Evolutionary conservation across 2,113 vertebrate species (phyloP).

Genomic region (Speoplatyrhinus poulsoni): DNA sequence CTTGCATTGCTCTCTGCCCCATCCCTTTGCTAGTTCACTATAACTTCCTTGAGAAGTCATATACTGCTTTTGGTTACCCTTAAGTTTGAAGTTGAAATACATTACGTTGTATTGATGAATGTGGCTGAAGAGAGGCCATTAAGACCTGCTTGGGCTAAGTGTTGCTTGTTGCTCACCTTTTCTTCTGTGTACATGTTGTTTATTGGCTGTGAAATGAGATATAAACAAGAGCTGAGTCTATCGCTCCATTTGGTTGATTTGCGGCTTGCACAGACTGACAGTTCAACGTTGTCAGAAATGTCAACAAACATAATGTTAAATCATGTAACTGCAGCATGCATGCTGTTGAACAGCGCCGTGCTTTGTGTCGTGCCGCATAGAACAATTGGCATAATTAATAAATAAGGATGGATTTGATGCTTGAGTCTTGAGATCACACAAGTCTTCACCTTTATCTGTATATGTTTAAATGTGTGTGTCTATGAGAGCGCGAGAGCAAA

Average conservation of each 20-base stretch:
- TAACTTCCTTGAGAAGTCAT: too few species aligned
- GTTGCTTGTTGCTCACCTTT: too few species aligned
- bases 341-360: background rate
- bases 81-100: background rate
- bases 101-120: constrained; percentile 5
- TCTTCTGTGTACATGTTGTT: background rate
- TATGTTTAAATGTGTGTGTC: background rate
- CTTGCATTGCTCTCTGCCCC: too few species aligned
- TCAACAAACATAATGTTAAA: constrained; percentile 4
- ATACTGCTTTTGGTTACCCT: too few species aligned
- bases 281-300: background rate
- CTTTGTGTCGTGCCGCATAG: background rate
- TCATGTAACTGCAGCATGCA: background rate
- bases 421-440: background rate
- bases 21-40: too few species aligned
- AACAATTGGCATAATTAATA: background rate
- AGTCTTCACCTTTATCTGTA: background rate
- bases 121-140: background rate
- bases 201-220: background rate
- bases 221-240: background rate
- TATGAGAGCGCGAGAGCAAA: background rate
- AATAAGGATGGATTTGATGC: background rate
- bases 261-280: background rate
- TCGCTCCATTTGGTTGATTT: background rate
- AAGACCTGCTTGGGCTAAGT: too few species aligned